Evolutionary conservation across 30 jellyfish, hydroid and myxozoan genomes (phyloP).

Genomic region (Hydractinia echinata): DNA sequence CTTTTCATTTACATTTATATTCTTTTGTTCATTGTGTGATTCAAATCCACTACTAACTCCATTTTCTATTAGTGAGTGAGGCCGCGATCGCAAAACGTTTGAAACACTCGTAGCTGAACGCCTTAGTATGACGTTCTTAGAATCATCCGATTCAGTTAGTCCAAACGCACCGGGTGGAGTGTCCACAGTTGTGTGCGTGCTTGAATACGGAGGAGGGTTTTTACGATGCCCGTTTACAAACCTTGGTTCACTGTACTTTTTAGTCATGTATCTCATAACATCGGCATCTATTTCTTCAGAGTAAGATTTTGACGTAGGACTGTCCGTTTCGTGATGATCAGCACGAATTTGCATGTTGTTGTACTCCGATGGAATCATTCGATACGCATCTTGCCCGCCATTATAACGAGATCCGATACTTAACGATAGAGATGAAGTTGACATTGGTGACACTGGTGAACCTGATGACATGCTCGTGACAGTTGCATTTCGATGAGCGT

Average conservation of each 20-base stretch:
- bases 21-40: background rate
- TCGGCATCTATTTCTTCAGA: slow-evolving; percentile 55
- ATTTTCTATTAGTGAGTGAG: slow-evolving; percentile 5
- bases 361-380: slow-evolving; percentile 15
- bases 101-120: slow-evolving; percentile 10
- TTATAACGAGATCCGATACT: background rate
- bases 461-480: background rate
- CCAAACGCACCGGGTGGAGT: background rate
- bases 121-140: slow-evolving; percentile 6
- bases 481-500: background rate
- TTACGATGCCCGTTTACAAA: slow-evolving; percentile 39
- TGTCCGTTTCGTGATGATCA: background rate
- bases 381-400: background rate
- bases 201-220: slow-evolving; percentile 35
- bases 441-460: slow-evolving; percentile 11
- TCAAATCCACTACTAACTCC: background rate
- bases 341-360: background rate
- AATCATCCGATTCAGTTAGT: background rate
- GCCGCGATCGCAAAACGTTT: background rate
- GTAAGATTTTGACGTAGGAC: background rate
- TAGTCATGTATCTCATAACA: slow-evolving; percentile 71
- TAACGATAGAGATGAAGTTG: background rate
- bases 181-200: background rate
- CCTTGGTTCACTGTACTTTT: slow-evolving; percentile 90
- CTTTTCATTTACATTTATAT: background rate